phyloP scores from a whole-genome alignment of 2,113 vertebrate species.

The Hepsetus odoe region DNA sequence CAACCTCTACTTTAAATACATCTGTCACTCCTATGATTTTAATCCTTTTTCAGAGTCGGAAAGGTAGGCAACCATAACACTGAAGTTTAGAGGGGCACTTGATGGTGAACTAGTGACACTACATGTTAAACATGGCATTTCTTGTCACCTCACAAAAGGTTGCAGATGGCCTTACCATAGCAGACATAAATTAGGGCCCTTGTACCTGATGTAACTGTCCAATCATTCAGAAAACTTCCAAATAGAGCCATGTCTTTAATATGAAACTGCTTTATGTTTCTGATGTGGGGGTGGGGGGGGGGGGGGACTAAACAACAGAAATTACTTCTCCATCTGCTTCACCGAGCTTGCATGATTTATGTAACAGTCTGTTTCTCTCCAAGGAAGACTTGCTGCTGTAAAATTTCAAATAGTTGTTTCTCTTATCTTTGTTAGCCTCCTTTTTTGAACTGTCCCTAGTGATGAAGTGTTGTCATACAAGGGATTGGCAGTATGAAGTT shows the following conservation, averaged over 20 bases:
- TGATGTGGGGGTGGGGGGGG: conserved; percentile 2
- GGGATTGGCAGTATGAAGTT: conserved; percentile 5
- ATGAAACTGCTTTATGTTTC: background rate
- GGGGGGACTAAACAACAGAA: conserved; percentile 33
- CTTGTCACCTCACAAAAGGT: too few species aligned
- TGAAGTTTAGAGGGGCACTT: too few species aligned
- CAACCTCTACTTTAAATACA: too few species aligned
- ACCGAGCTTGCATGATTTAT: conserved; percentile 29
- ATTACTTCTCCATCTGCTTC: conserved; percentile 42
- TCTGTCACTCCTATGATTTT: too few species aligned
- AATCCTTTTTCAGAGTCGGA: too few species aligned
- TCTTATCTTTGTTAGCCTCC: conserved; percentile 7
- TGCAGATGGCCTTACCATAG: background rate
- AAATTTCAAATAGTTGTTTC: conserved; percentile 38
- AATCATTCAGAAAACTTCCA: background rate
- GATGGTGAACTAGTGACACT: too few species aligned
- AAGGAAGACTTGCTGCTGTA: conserved; percentile 30
- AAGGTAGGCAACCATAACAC: too few species aligned
- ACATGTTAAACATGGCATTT: too few species aligned
- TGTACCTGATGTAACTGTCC: background rate
- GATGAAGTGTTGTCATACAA: conserved; percentile 14
- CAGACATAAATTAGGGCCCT: background rate
- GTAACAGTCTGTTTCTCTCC: conserved; percentile 33
- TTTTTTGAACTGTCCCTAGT: conserved; percentile 6
- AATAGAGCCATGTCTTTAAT: conserved; percentile 8